Conservation (phyloP, 2,113 vertebrate species). For the Dicentrarchus labrax region DNA sequence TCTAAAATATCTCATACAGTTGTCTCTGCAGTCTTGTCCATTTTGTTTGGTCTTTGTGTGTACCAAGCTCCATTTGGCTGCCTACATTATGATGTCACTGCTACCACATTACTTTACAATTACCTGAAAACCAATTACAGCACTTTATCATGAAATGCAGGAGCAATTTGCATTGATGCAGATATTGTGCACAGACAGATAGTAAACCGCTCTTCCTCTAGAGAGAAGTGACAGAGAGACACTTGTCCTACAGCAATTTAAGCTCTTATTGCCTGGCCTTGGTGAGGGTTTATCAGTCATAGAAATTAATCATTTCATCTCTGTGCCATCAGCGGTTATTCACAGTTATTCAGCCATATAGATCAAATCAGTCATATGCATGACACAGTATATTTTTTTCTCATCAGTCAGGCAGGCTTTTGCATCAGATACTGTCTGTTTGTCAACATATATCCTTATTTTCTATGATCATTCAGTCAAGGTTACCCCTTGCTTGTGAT, state of each 20-base stretch:
- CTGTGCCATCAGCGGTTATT: slow-evolving; percentile 24
- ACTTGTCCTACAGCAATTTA: slow-evolving; percentile 41
- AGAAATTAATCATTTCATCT: slow-evolving; percentile 59
- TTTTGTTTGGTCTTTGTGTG: slow-evolving; percentile 5
- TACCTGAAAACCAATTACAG: slow-evolving; percentile 41
- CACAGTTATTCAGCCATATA: slow-evolving; percentile 31
- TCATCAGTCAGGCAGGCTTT: slow-evolving; percentile 7
- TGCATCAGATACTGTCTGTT: slow-evolving; percentile 36
- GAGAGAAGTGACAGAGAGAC: slow-evolving; percentile 18
- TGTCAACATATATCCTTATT: slow-evolving; percentile 52
- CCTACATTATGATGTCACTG: slow-evolving; percentile 3
- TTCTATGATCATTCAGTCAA: slow-evolving; percentile 55
- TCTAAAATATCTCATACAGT: not conserved
- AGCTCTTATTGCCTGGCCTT: slow-evolving; percentile 40
- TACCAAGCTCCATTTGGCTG: not conserved
- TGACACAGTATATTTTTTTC: not conserved
- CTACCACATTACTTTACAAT: slow-evolving; percentile 37
- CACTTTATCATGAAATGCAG: slow-evolving; percentile 31
- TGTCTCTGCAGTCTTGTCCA: not conserved
- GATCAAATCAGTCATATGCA: slow-evolving; percentile 43
- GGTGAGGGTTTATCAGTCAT: slow-evolving; percentile 57
- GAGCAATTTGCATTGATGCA: slow-evolving; percentile 38
- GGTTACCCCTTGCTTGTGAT: slow-evolving; percentile 66
- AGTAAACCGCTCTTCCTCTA: slow-evolving; percentile 17
- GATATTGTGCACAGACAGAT: slow-evolving; percentile 23